Conservation (phyloP, 35 echinoderm and acorn worm species). For the Stichopus chloronotus region DNA sequence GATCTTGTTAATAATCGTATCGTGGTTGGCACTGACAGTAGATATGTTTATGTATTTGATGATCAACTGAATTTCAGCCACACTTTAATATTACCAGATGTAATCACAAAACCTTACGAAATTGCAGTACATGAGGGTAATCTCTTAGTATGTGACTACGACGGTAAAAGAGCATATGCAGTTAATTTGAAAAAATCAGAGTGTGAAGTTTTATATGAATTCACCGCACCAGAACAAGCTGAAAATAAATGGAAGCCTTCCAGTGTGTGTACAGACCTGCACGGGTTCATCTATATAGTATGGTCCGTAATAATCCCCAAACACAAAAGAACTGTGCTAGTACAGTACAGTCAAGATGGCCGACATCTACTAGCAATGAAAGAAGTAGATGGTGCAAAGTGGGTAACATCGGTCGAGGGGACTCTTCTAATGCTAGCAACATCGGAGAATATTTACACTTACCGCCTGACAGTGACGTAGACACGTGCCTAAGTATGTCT, state of each 20-base stretch:
- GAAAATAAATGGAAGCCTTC: neutral
- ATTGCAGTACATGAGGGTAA: no score
- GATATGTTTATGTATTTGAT: neutral
- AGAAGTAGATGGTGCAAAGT: neutral
- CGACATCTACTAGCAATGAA: neutral
- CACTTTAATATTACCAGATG: no score
- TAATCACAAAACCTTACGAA: no score
- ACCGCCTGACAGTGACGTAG: no score
- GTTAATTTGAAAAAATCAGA: neutral
- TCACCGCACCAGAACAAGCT: neutral
- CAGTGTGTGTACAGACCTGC: neutral
- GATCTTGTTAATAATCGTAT: neutral
- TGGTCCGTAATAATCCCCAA: neutral
- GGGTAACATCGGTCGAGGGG: no score
- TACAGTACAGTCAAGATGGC: neutral
- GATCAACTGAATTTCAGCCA: no score
- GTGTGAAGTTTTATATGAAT: neutral
- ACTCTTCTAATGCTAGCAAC: no score
- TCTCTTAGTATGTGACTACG: neutral
- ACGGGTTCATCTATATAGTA: constrained; percentile 8
- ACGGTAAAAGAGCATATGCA: neutral
- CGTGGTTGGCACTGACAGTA: neutral
- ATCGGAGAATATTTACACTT: no score
- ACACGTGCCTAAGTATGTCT: no score
- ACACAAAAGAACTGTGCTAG: neutral